These are phyloP conservation scores for Ctenicera cuprea DNA, from an alignment of 2,888 invertebrate species.

Conservation along the genomic window DNA sequence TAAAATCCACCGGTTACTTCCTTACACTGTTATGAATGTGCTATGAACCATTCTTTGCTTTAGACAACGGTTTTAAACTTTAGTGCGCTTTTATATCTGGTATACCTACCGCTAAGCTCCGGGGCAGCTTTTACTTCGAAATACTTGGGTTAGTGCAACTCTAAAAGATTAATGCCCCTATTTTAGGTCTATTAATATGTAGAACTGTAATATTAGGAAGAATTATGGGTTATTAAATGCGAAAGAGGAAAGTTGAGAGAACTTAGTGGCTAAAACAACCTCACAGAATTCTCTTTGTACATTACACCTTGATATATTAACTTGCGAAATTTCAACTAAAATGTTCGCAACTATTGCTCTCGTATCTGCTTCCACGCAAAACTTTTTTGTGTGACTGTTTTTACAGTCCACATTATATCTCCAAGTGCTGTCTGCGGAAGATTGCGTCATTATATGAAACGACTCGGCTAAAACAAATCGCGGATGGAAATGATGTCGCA, in stretches of 20 bases:
- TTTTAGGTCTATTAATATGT: constrained; percentile 24
- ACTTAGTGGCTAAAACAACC: constrained; percentile 8
- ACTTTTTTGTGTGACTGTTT: constrained; percentile 12
- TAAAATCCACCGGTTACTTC: constrained; percentile 34
- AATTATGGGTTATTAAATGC: constrained; percentile 26
- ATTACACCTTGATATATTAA: no score
- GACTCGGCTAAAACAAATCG: constrained; percentile 51
- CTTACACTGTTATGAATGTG: constrained; percentile 20
- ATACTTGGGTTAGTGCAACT: constrained; percentile 22
- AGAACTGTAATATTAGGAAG: constrained; percentile 18
- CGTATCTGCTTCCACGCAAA: not conserved
- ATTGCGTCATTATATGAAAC: constrained; percentile 52
- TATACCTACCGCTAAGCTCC: constrained; percentile 4
- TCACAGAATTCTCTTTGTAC: no score
- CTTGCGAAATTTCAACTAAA: no score
- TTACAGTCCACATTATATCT: constrained; percentile 44
- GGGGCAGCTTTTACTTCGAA: constrained; percentile 4
- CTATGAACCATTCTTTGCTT: constrained; percentile 20
- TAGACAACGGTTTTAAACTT: constrained; percentile 8
- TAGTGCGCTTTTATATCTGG: constrained; percentile 25
- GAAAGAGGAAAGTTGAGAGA: constrained; percentile 10
- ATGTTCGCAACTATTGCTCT: not conserved
- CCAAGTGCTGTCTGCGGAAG: constrained; percentile 48
- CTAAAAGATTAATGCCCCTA: constrained; percentile 24
- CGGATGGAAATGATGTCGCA: constrained; percentile 51